Evolutionary conservation across 2,113 vertebrate genomes (phyloP).

Genomic region (Sander lucioperca): DNA sequence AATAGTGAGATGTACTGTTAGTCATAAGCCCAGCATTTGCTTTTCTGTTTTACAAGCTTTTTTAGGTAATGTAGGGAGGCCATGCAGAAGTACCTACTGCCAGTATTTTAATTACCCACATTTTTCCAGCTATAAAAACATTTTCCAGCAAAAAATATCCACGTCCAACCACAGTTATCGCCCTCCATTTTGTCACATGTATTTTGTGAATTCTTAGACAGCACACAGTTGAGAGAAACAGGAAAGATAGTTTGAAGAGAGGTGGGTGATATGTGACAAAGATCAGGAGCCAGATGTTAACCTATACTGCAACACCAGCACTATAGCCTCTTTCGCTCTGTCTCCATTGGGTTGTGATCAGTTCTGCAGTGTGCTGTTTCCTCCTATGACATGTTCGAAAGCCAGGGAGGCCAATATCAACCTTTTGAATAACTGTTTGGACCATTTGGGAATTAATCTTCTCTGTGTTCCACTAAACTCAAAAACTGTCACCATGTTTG

Average conservation of each 20-base stretch:
- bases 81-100: background rate
- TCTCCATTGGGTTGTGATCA: conserved; percentile 4
- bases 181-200: conserved; percentile 14
- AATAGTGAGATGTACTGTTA: conserved; percentile 15
- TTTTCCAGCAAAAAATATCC: background rate
- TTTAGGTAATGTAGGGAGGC: conserved; percentile 26
- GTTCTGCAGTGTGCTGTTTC: background rate
- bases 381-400: background rate
- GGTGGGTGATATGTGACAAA: conserved; percentile 34
- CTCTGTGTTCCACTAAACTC: background rate
- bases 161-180: background rate
- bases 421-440: background rate
- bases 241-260: conserved; percentile 31
- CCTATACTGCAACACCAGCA: conserved; percentile 12
- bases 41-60: conserved; percentile 23
- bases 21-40: background rate
- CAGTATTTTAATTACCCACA: background rate
- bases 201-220: conserved; percentile 24
- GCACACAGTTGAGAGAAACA: conserved; percentile 16
- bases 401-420: background rate
- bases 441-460: background rate
- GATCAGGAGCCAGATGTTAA: conserved; percentile 71
- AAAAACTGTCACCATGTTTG: background rate
- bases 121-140: conserved; percentile 9
- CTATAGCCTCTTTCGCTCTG: conserved; percentile 13